Evolutionary conservation across 2,113 vertebrate genomes (phyloP).

Genomic region (Spilogale gracilis): DNA sequence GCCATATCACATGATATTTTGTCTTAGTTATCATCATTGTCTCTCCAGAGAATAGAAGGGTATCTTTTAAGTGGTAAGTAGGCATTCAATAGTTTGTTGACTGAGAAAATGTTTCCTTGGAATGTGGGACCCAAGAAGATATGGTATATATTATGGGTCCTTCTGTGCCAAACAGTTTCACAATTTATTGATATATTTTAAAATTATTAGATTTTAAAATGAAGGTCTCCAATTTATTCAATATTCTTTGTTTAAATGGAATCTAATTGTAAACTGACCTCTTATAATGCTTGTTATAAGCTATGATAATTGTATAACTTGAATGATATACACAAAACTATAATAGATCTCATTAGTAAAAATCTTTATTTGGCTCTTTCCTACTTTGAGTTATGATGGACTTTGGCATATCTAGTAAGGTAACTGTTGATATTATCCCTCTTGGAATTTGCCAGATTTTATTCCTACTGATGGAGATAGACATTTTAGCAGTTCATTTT

Average conservation of each 20-base stretch:
- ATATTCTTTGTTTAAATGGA: background rate
- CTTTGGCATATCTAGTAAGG: background rate
- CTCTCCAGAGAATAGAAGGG: background rate
- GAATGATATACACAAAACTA: background rate
- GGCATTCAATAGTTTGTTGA: background rate
- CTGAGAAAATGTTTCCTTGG: conserved; percentile 38
- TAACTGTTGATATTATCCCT: background rate
- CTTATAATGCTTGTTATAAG: background rate
- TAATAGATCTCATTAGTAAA: background rate
- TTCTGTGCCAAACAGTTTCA: background rate
- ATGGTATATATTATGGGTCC: background rate
- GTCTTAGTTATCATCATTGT: background rate
- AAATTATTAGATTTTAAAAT: conserved; percentile 30
- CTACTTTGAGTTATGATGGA: conserved; percentile 45
- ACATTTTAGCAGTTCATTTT: conserved; percentile 44
- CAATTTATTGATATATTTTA: conserved; percentile 8
- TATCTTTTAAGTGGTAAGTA: background rate
- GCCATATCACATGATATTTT: background rate
- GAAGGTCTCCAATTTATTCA: background rate
- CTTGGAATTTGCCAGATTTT: conserved; percentile 25
- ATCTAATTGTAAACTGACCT: background rate
- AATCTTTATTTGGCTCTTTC: background rate
- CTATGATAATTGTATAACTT: background rate
- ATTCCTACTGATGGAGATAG: background rate
- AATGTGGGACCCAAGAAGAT: conserved; percentile 11